Evolutionary conservation across 2,888 invertebrate species (phyloP), one percentile per base, ranked within the genome.

Genomic region (Helobdella robusta): DNA sequence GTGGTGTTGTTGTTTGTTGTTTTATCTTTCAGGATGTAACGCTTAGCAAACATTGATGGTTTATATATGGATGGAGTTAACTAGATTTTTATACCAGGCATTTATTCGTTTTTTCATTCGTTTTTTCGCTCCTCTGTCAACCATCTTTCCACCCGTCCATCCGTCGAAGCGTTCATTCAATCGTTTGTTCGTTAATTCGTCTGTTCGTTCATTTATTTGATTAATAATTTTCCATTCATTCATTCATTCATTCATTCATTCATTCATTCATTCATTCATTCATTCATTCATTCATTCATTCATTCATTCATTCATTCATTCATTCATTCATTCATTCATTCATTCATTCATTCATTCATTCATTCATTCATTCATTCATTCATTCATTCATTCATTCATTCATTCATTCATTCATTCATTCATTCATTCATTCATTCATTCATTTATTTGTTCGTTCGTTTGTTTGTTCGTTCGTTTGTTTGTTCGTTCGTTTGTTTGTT

Each of bases 141-240:
- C 44, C 44, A 40, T 40, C 44, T n/a, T 11, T 40, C 44, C 44
- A n/a, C n/a, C 44, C 44, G 44, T 40, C 44, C 44, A n/a, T 40
- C 44, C 44, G 44, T 40, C 44, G 11, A n/a, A 15, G 11, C 44
- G 44, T 40, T n/a, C 44, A n/a, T 40, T n/a, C 44, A 40, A 15
- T 40, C 11, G 44, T 40, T 40, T 11, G 44, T 15, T 40, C n/a
- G n/a, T 40, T n/a, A n/a, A 40, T n/a, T 40, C 11, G 11, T 40
- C 44, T 40, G 44, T 11, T 40, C 44, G n/a, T n/a, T 40, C 44
- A 11, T 11, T 40, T n/a, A 15, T 15, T n/a, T 40, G 11, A 40
- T n/a, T 15, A 15, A 11, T 40, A 40, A 40, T 40, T 40, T 40
- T 40, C n/a, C 44, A 15, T n/a, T 40, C 44, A 15, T n/a, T 40